Percentiles rank a stretch among this genome's conserved stretches.
These are phyloP conservation scores for Tragelaphus imberbis DNA, from an alignment of 2,113 vertebrate species.

Conservation along the genomic window DNA sequence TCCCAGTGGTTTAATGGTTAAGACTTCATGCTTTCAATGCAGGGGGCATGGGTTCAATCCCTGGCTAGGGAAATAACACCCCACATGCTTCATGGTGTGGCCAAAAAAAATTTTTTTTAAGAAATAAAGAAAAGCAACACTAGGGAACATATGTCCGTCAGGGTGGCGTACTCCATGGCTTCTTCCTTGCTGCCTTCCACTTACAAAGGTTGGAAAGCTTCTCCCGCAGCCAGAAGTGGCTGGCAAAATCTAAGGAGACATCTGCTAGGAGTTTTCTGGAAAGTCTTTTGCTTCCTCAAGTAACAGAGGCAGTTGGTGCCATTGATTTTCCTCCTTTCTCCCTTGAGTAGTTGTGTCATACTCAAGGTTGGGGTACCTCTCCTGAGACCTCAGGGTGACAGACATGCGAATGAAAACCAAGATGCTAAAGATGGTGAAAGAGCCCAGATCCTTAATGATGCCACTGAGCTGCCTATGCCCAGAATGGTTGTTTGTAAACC, in stretches of 20 bases:
- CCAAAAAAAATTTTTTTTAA: rapidly evolving
- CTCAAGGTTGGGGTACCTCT: not conserved
- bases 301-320: not conserved
- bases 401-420: not conserved
- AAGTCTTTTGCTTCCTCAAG: not conserved
- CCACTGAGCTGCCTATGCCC: not conserved
- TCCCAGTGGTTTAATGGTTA: not conserved
- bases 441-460: not conserved
- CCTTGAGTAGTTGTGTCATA: not conserved
- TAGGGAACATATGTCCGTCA: not conserved
- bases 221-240: not conserved
- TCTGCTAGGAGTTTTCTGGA: not conserved
- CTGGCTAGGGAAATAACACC: not conserved
- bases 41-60: not conserved
- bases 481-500: not conserved
- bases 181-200: not conserved
- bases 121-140: not conserved
- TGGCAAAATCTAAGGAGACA: not conserved
- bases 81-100: not conserved
- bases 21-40: not conserved
- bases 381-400: not conserved
- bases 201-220: not conserved
- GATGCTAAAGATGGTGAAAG: not conserved
- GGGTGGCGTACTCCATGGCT: rapidly evolving
- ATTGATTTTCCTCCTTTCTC: not conserved